These are phyloP conservation scores for Megalonaias nervosa DNA, from an alignment of 1,140 invertebrate species.

Conservation along the genomic window DNA sequence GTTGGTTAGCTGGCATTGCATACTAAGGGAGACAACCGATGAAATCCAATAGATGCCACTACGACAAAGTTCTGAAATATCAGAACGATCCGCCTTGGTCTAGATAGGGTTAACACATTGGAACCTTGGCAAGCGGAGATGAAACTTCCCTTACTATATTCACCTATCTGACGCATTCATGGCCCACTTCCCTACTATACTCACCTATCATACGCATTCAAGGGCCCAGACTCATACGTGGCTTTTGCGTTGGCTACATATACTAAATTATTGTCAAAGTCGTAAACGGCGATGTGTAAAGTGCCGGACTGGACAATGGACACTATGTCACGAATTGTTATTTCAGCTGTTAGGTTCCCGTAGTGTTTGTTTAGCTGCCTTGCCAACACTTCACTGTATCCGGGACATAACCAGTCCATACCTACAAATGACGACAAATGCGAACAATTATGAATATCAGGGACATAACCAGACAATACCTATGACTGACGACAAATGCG, in stretches of 20 bases:
- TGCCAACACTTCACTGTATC: conserved; percentile 50
- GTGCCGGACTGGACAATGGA: conserved; percentile 56
- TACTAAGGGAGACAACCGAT: background rate
- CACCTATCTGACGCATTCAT: background rate
- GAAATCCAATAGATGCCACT: background rate
- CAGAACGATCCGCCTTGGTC: background rate
- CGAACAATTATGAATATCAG: no score
- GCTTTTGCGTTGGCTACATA: conserved; percentile 56
- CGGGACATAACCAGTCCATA: conserved; percentile 57
- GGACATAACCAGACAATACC: no score
- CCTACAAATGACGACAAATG: conserved; percentile 16
- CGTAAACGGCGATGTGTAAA: conserved; percentile 56
- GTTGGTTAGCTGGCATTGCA: background rate
- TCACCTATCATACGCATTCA: conserved; percentile 56
- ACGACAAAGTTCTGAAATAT: background rate
- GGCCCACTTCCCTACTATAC: background rate
- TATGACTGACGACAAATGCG: no score
- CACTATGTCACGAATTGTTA: conserved; percentile 50
- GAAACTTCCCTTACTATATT: background rate
- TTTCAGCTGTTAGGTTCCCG: conserved; percentile 53
- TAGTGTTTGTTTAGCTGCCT: conserved; percentile 46
- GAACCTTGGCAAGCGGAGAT: no score
- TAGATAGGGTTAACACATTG: no score
- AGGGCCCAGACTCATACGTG: conserved; percentile 44
- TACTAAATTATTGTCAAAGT: conserved; percentile 49